Evolutionary conservation across 1,140 invertebrate genomes (phyloP), one percentile per base, ranked within the genome.

Genomic region (Chironomus tepperi): DNA sequence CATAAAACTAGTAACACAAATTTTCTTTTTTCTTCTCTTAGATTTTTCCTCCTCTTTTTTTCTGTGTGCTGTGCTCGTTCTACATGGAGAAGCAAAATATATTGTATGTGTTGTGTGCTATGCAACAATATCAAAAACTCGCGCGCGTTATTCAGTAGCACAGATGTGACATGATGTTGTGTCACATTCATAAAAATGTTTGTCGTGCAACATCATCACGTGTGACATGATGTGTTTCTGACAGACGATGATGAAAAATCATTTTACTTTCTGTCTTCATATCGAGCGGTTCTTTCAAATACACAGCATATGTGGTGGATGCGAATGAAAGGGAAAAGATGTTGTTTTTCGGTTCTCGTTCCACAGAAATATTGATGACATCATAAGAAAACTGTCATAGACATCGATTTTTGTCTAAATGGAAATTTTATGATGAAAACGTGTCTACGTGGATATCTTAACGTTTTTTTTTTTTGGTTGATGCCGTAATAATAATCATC

Each of bases 1-100:
- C 47, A 57, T 57, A 57, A 57, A 57, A 57, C 47, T 57, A 57
- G 47, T 57, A 57, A 57, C 47, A 57, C 47, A 57, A 57, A 57
- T 57, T 57, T 57, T 57, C 47, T 57, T 57, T 57, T 57, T 57
- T 57, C 43, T 57, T 57, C 47, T 15, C 47, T n/a, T n/a, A 57
- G 47, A 57, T 57, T 57, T 57, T 57, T n/a, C 8, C n/a, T 57
- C 47, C 47, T n/a, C n/a, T n/a, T n/a, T n/a, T n/a, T n/a, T n/a
- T n/a, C n/a, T n/a, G n/a, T n/a, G n/a, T n/a, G 12, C 47, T 34
- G 12, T n/a, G 12, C 3, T 12, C 47, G 12, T n/a, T n/a, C 47
- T 5, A 57, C 47, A 57, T 57, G 47, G 47, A 57, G 47, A 57
- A 57, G 24, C 24, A 34, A 57, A 12, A 57, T 15, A 12, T 57